Evolutionary conservation across 1,140 invertebrate species (phyloP).

Genomic region (Drosophila virilis): DNA sequence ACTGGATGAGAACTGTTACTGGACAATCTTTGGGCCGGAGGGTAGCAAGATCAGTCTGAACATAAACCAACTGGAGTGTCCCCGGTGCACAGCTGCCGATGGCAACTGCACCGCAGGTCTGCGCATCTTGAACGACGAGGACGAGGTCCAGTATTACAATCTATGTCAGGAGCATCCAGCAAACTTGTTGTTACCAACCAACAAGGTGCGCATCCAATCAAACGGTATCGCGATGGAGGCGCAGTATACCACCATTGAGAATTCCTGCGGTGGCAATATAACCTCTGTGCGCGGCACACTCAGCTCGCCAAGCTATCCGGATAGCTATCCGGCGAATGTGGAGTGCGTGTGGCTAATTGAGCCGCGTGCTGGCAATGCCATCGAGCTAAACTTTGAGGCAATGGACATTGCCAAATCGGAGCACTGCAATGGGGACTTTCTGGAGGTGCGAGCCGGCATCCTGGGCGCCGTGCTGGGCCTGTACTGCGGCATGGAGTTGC

Average conservation of each 20-base stretch:
- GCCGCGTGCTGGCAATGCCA: conserved; percentile 87
- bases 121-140: conserved; percentile 32
- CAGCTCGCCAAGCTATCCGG: conserved; percentile 91
- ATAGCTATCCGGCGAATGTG: conserved; percentile 89
- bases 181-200: conserved; percentile 52
- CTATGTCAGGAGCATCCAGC: conserved; percentile 54
- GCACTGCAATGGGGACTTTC: conserved; percentile 92
- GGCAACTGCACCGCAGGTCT: conserved; percentile 50
- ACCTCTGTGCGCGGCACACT: conserved; percentile 87
- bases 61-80: conserved; percentile 66
- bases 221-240: conserved; percentile 52
- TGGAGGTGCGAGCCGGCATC: conserved; percentile 90
- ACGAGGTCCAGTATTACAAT: conserved; percentile 40
- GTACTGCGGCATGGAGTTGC: conserved; percentile 88
- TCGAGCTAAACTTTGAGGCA: conserved; percentile 87
- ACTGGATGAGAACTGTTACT: conserved; percentile 59
- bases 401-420: conserved; percentile 89
- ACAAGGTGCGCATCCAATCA: conserved; percentile 37
- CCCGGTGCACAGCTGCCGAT: neutral
- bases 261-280: conserved; percentile 90
- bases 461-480: conserved; percentile 87
- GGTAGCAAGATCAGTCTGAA: conserved; percentile 56
- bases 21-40: conserved; percentile 37
- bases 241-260: conserved; percentile 53
- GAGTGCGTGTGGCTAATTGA: conserved; percentile 92